Evolutionary conservation across 2,888 invertebrate genomes (phyloP), one percentile per base, ranked within the genome.

Genomic region (Cephus runcator): DNA sequence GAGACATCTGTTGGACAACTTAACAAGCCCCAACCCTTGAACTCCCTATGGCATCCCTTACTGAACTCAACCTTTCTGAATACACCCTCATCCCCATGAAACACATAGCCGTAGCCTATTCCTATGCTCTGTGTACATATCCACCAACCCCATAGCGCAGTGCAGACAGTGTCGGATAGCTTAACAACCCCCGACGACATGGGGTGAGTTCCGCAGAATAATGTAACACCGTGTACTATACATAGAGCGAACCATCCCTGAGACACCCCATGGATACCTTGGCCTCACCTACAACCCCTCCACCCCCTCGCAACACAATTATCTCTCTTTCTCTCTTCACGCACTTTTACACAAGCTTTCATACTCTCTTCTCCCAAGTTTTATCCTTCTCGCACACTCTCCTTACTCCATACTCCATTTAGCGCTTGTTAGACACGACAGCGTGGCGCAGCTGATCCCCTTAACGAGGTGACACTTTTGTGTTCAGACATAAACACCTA

Each of bases 1-100:
- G 90, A 89, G 89, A 90, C 91, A 91, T 91, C 90, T 91, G 91
- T 91, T 88, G 88, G 86, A 87, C 90, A 87, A 90, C 88, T 89
- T 88, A 89, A 90, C 88, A 86, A 85, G 83, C 83, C 84, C 88
- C 86, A 83, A 84, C 84, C 85, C 83, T 56, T 56, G 56, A 56
- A 56, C 56, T 56, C 56, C 23, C 23, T 56, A 56, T 23, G 56
- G 69, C 71, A 77, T 75, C 77, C 69, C 56, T 56, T 56, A 56
- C 56, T 56, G 23, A 56, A 56, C 56, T 56, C 56, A 56, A 56
- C 56, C 56, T 56, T 56, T 56, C 23, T 56, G 56, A 56, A 56
- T 56, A 56, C 56, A 56, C 56, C 56, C 56, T 56, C 56, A 56
- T 56, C 56, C 56, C 56, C 1, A 23, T 56, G 23, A 23, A 56